Conservation (phyloP, 2,797 vertebrate genomes). For the Hozukius guyotensis region DNA sequence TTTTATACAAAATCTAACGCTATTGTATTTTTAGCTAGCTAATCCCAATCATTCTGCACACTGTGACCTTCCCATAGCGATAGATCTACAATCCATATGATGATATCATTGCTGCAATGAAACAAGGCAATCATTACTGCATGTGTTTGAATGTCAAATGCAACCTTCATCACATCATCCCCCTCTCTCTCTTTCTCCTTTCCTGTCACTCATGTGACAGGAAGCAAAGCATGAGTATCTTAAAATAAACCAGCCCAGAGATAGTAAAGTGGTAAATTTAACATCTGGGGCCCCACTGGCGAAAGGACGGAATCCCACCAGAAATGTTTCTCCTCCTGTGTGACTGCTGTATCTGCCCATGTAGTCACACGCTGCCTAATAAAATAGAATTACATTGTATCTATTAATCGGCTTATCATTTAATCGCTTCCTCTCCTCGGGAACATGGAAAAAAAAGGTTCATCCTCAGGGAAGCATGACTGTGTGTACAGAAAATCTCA, state of each 20-base stretch:
- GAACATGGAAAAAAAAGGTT: neutral
- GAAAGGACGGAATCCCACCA: conserved; percentile 5
- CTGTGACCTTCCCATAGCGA: neutral
- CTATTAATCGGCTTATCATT: neutral
- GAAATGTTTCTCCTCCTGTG: neutral
- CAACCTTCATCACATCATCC: neutral
- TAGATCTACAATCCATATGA: neutral
- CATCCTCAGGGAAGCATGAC: neutral
- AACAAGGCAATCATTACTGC: neutral
- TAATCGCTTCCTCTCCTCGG: neutral
- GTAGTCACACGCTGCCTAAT: neutral
- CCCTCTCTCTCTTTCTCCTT: conserved; percentile 18
- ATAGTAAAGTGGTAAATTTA: conserved; percentile 27
- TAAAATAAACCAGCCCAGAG: conserved; percentile 54
- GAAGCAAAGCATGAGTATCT: conserved; percentile 7
- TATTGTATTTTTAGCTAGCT: neutral
- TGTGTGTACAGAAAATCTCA: neutral
- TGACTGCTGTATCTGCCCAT: neutral
- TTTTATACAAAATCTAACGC: neutral
- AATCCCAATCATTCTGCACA: neutral
- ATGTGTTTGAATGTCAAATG: conserved; percentile 17
- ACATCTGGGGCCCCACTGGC: conserved; percentile 24
- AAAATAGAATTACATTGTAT: neutral
- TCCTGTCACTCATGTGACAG: conserved; percentile 41
- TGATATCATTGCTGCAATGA: neutral